A percentile compares a stretch with the other conserved stretches of the same genome.
Conservation (phyloP, 2,113 vertebrate genomes). For the Spilogale gracilis region DNA sequence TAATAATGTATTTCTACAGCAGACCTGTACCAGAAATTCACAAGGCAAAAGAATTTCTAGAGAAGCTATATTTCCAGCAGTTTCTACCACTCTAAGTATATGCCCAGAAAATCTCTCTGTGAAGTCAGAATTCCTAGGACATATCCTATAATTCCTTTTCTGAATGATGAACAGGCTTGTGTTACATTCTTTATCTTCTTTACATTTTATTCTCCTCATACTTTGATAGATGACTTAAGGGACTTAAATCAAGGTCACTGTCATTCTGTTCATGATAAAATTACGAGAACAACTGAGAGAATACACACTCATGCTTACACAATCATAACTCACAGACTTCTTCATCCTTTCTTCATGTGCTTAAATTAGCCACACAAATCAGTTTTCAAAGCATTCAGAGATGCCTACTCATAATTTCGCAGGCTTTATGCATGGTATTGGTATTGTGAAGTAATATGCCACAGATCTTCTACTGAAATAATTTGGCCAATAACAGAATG, state of each 20-base stretch:
- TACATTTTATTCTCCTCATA: background rate
- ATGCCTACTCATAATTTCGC: conserved; percentile 61
- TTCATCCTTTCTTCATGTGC: background rate
- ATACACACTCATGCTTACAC: background rate
- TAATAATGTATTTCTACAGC: background rate
- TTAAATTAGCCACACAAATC: conserved; percentile 67
- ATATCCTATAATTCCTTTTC: background rate
- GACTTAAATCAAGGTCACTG: background rate
- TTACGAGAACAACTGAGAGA: background rate
- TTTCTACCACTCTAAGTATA: background rate
- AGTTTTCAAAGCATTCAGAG: conserved; percentile 61
- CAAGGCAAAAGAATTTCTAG: background rate
- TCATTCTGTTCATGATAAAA: background rate
- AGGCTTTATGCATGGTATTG: conserved; percentile 44
- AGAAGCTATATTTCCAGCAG: background rate
- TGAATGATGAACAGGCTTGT: background rate
- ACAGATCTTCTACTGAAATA: conserved; percentile 47
- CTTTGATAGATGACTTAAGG: background rate
- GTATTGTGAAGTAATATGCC: conserved; percentile 17
- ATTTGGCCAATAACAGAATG: conserved; percentile 61
- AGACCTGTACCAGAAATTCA: background rate
- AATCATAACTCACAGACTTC: background rate
- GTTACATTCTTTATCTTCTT: background rate
- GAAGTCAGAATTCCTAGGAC: background rate
- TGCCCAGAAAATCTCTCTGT: background rate